A percentile compares a stretch with the other conserved stretches of the same genome.
phyloP scores from a whole-genome alignment of 2,113 vertebrate species.

The Todiramphus saurophagus region DNA sequence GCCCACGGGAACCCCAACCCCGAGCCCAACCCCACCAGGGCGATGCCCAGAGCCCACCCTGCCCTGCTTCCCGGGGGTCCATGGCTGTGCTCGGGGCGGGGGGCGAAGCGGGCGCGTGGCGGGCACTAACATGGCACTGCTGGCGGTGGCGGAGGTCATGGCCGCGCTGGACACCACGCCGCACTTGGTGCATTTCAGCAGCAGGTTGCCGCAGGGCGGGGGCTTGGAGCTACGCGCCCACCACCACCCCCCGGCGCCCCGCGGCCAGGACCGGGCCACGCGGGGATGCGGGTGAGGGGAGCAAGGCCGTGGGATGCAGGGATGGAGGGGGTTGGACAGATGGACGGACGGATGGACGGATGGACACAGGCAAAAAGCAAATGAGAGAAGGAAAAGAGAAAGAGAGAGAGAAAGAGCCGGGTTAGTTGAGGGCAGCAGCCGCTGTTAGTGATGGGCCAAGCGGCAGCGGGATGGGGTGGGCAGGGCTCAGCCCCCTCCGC shows the following conservation, averaged over 20 bases:
- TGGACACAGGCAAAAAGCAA: background rate
- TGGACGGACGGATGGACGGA: background rate
- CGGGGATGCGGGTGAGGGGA: conserved; percentile 36
- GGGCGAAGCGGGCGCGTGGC: background rate
- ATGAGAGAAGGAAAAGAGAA: conserved; percentile 49
- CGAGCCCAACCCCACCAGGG: fast-evolving
- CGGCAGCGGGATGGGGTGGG: background rate
- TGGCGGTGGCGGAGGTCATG: conserved; percentile 90
- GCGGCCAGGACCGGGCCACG: conserved; percentile 48
- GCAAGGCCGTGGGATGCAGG: background rate
- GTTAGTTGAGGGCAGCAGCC: conserved; percentile 60
- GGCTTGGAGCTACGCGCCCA: conserved; percentile 62
- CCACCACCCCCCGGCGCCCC: background rate
- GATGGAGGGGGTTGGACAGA: background rate
- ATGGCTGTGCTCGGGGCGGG: background rate
- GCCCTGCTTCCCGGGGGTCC: background rate
- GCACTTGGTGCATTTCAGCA: conserved; percentile 97
- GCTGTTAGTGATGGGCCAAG: conserved; percentile 3
- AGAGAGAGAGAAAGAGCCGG: conserved; percentile 43
- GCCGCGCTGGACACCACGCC: conserved; percentile 93
- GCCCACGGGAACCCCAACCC: background rate
- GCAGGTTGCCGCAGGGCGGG: conserved; percentile 86
- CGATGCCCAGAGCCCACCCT: background rate
- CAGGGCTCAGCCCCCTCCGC: background rate
- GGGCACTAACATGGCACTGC: conserved; percentile 95